These are phyloP conservation scores for Polyergus mexicanus DNA, from an alignment of 1,140 invertebrate genomes.

Conservation along the genomic window DNA sequence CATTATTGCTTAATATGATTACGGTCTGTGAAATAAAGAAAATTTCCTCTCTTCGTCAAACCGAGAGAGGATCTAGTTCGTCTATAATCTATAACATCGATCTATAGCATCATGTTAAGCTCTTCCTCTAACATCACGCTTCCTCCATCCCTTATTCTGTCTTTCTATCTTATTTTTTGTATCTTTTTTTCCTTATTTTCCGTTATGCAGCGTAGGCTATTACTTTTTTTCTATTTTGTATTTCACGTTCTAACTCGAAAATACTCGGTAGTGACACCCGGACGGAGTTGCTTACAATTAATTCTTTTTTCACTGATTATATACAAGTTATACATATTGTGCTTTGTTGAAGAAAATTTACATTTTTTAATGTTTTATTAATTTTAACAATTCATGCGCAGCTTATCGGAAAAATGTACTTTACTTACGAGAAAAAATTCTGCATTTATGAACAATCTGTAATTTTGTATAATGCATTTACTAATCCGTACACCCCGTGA, in stretches of 20 bases:
- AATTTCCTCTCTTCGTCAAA: constrained; percentile 51
- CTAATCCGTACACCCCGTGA: constrained; percentile 36
- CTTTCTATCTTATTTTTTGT: constrained; percentile 24
- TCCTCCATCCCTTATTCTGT: background rate
- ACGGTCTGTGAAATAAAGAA: constrained; percentile 58
- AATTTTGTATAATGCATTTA: constrained; percentile 17
- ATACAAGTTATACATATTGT: background rate
- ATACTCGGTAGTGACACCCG: background rate
- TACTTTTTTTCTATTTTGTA: constrained; percentile 20
- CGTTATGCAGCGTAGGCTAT: constrained; percentile 20
- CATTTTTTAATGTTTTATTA: constrained; percentile 8
- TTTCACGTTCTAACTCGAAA: constrained; percentile 29
- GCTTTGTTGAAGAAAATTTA: background rate
- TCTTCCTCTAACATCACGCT: constrained; percentile 42
- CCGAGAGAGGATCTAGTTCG: constrained; percentile 6
- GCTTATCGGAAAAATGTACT: background rate
- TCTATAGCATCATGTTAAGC: constrained; percentile 49
- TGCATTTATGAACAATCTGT: constrained; percentile 3
- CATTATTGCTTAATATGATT: constrained; percentile 49
- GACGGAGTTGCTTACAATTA: background rate
- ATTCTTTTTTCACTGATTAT: constrained; percentile 20
- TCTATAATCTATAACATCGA: constrained; percentile 14
- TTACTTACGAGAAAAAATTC: background rate
- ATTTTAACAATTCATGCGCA: background rate
- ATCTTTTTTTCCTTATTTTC: constrained; percentile 22